These are phyloP conservation scores for Ochropleura plecta DNA, from an alignment of 2,888 invertebrate genomes.

Conservation along the genomic window DNA sequence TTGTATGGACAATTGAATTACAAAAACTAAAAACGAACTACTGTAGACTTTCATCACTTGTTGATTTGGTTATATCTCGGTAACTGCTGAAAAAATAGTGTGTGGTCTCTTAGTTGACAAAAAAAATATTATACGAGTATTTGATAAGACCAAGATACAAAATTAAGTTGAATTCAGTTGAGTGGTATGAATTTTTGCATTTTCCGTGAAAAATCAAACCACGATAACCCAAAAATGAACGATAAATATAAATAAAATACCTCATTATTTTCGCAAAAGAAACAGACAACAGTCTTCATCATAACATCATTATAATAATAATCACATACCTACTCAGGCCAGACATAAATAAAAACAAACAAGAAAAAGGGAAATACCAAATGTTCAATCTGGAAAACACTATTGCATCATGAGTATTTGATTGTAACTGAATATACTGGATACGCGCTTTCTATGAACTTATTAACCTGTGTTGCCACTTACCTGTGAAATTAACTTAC, in stretches of 20 bases:
- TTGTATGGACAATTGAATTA: not conserved
- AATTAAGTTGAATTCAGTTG: not conserved
- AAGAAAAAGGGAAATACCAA: conserved; percentile 30
- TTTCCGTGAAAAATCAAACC: not conserved
- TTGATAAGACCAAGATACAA: not conserved
- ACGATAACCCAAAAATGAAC: not conserved
- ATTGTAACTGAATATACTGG: not conserved
- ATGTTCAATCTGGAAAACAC: conserved; percentile 12
- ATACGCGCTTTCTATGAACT: not conserved
- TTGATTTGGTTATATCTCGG: not conserved
- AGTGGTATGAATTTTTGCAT: not conserved
- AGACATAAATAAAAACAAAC: conserved; percentile 30
- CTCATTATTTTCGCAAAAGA: not conserved
- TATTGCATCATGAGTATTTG: conserved; percentile 34
- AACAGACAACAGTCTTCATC: not conserved
- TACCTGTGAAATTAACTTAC: no score
- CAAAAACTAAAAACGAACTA: not conserved
- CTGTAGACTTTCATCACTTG: not conserved
- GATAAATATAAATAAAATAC: not conserved
- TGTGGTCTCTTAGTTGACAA: not conserved
- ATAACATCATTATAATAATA: conserved; percentile 25
- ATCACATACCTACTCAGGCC: conserved; percentile 25
- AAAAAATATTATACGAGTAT: not conserved
- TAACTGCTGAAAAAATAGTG: not conserved
- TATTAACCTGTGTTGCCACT: no score